Conservation (phyloP, 2,888 invertebrate genomes). For the Dascillus cervinus region DNA sequence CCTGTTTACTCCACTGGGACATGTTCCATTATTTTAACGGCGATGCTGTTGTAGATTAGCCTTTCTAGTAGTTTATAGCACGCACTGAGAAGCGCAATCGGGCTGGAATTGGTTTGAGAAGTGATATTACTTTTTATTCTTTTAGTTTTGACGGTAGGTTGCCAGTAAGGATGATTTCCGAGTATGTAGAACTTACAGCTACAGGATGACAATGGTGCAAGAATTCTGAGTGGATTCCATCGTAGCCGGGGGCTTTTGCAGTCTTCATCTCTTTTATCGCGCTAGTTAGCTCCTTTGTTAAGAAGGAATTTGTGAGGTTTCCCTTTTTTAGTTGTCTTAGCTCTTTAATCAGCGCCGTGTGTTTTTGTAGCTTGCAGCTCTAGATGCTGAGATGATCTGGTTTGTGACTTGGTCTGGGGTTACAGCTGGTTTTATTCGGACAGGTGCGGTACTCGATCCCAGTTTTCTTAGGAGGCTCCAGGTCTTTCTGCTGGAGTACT, state of each 20-base stretch:
- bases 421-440: not conserved
- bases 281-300: not conserved
- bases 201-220: not conserved
- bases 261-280: slow-evolving; percentile 2
- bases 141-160: not conserved
- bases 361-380: not conserved
- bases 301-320: not conserved
- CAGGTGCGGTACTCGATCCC: not conserved
- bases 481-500: slow-evolving; percentile 4
- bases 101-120: slow-evolving; percentile 3
- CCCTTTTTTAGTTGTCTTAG: slow-evolving; percentile 1
- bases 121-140: slow-evolving; percentile 1
- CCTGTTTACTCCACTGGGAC: slow-evolving; percentile 1
- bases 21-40: too few relatives aligned
- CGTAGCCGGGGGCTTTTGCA: not conserved
- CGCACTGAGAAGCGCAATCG: slow-evolving; percentile 2
- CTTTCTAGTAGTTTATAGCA: slow-evolving; percentile 3
- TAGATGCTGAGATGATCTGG: slow-evolving; percentile 1
- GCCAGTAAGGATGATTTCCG: slow-evolving; percentile 1
- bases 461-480: too few relatives aligned
- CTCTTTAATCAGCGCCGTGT: not conserved
- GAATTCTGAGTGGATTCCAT: too few relatives aligned
- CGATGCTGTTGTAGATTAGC: too few relatives aligned
- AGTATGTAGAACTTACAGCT: not conserved
- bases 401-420: not conserved